Evolutionary conservation across 2,888 invertebrate genomes (phyloP), one percentile per base, ranked within the genome.

Genomic region (Ptycholaimellus sp.): DNA sequence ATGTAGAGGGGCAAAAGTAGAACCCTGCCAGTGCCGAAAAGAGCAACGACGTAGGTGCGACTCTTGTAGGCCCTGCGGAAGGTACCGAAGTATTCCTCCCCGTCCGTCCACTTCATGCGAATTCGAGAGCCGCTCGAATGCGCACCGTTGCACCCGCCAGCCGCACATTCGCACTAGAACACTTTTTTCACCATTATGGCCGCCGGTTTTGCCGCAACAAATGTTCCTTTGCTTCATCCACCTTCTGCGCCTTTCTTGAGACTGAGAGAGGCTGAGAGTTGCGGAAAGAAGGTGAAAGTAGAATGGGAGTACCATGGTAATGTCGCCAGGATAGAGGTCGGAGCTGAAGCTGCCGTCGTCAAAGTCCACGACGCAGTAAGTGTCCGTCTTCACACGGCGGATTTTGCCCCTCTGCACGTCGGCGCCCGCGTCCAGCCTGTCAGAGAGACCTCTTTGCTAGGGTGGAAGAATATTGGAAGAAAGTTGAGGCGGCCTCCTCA

Each of bases 361-460:
- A 54, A 73, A 72, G 40, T 68, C 67, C 2, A 72, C 69, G 47
- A 66, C 66, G 49, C 68, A 70, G 47, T 68, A 68, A 4, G 61
- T 56, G 37, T 64, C 64, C 19, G 59, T 57, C 17, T 60, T 56
- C 11, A 67, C 61, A 11, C 63, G 60, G 2, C 57, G 48, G 7
- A 73, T 63, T 40, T 57, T 62, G 13, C 67, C 69, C 42, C 64
- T 59, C 51, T 66, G 72, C 30, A 71, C 62, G n/a, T n/a, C n/a
- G n/a, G 2, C 28, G 28, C 28, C 14, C n/a, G 13, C 28, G n/a
- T 28, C n/a, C 28, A 28, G 14, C n/a, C 5, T 3, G 13, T n/a
- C 6, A 28, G 14, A 13, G n/a, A 13, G 28, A n/a, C 7, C n/a
- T 9, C 23, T 9, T 9, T 23, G 28, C 4, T 3, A 13, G 28